Percentiles rank a stretch among this genome's conserved stretches.
Conservation (phyloP, 2,797 vertebrate genomes). For the Sebastes vulpes region DNA sequence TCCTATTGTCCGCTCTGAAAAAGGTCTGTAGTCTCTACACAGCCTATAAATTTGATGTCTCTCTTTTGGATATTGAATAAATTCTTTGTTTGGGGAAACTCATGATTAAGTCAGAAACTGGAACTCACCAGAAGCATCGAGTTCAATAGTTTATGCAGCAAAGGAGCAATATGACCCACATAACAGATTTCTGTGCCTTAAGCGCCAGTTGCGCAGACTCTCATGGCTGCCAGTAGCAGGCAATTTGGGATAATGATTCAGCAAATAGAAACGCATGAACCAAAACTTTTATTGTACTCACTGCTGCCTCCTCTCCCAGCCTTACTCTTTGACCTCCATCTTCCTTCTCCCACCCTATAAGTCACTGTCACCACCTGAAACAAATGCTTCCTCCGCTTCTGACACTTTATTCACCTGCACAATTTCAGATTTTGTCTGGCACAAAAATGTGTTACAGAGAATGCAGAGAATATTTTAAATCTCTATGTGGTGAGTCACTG, state of each 20-base stretch:
- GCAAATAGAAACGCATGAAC: conserved; percentile 9
- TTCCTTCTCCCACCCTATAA: conserved; percentile 36
- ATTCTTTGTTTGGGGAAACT: not conserved
- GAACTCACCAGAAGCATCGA: not conserved
- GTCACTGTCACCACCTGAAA: conserved; percentile 8
- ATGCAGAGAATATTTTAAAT: not conserved
- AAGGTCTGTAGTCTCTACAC: not conserved
- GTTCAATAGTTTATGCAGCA: conserved; percentile 8
- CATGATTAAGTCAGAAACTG: not conserved
- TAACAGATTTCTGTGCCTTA: not conserved
- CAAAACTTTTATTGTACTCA: not conserved
- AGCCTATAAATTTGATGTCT: not conserved
- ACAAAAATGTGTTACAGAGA: not conserved
- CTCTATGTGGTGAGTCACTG: not conserved
- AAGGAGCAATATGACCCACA: not conserved
- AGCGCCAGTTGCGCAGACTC: not conserved
- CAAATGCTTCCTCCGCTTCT: not conserved
- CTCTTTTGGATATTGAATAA: not conserved
- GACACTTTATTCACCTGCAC: not conserved
- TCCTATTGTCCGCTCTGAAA: not conserved
- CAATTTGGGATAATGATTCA: conserved; percentile 3
- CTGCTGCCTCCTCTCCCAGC: not conserved
- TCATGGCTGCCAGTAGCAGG: not conserved
- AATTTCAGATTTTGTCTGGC: not conserved
- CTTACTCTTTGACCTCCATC: conserved; percentile 21